Conservation (phyloP, 2,888 invertebrate genomes). For the Ormyrus nitidulus region DNA sequence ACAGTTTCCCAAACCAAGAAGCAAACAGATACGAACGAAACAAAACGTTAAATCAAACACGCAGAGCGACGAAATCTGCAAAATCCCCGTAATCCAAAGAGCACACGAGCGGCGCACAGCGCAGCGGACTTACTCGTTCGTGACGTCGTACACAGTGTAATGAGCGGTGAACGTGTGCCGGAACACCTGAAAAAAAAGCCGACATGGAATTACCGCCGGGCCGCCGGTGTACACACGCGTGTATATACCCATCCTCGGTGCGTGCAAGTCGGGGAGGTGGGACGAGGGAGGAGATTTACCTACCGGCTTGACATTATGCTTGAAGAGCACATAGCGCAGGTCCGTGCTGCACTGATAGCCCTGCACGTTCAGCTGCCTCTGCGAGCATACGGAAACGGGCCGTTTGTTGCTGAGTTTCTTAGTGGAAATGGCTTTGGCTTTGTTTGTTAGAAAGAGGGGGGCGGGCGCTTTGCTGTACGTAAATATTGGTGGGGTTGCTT, state of each 20-base stretch:
- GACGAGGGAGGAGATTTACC: conserved; percentile 68
- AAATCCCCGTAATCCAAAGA: too few species aligned
- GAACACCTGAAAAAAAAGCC: conserved; percentile 83
- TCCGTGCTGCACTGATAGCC: conserved; percentile 91
- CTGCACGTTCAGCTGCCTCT: conserved; percentile 91
- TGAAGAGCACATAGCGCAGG: conserved; percentile 90
- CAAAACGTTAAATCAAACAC: too few species aligned
- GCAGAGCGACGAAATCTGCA: too few species aligned
- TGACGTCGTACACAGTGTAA: conserved; percentile 94
- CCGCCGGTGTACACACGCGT: neutral
- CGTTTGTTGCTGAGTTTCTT: conserved; percentile 2
- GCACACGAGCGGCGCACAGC: too few species aligned
- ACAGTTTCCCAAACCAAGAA: too few species aligned
- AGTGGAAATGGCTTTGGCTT: too few species aligned
- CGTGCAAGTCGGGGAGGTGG: neutral
- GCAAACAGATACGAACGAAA: too few species aligned
- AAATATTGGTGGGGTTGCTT: neutral
- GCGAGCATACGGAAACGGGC: conserved; percentile 70
- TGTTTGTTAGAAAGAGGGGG: neutral
- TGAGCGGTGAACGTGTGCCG: conserved; percentile 91
- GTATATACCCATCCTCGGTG: neutral
- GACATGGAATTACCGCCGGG: neutral
- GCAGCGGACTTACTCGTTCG: conserved; percentile 86
- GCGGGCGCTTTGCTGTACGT: neutral
- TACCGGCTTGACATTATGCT: conserved; percentile 93